Evolutionary conservation across 2,888 invertebrate genomes (phyloP), one percentile per base, ranked within the genome.

Genomic region (Notodonta dromedarius): DNA sequence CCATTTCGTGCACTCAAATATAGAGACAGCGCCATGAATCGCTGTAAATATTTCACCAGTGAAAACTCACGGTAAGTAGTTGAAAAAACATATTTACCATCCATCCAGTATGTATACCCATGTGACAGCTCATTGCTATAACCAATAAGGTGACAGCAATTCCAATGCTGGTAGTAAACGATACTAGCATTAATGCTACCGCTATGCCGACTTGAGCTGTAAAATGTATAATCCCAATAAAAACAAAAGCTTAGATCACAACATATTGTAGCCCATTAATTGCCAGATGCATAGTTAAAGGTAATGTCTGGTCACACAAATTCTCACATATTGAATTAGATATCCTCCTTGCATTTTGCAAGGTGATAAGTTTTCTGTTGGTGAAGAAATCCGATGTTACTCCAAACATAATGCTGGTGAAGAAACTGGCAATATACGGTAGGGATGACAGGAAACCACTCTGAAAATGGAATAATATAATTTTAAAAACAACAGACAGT

Each of bases 371-470:
- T 9, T 86, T 85, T 44, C 68, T 83, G 46, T 91, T 91, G 0
- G 83, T 87, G 3, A 78, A 65, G 57, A 76, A 87, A 63, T 96
- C 96, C 0, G 95, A 94, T 0, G 94, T 13, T 24, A 89, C 86
- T 32, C 96, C 95, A 63, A 94, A 92, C 0, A 93, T 80, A n/a
- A 95, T 91, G 54, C 94, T 92, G 0, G 81, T 65, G 52, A 87
- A 74, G n/a, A 93, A 95, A 61, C 95, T 94, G 0, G 87, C 89
- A 0, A 96, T 78, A 70, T 96, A 96, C 0, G 96, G 96, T 12
- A 95, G 69, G 0, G 95, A 94, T 0, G 95, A 95, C 0, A 95
- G 72, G 0, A 94, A 58, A 35, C 95, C 95, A 77, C 95, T 95
- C 95, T 95, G 83, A 61, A 93, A 93, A 32, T 57, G 61, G 14